A percentile compares a stretch with the other conserved stretches of the same genome.
Conservation (phyloP, 2,888 invertebrate genomes). For the Lumbricus terrestris region DNA sequence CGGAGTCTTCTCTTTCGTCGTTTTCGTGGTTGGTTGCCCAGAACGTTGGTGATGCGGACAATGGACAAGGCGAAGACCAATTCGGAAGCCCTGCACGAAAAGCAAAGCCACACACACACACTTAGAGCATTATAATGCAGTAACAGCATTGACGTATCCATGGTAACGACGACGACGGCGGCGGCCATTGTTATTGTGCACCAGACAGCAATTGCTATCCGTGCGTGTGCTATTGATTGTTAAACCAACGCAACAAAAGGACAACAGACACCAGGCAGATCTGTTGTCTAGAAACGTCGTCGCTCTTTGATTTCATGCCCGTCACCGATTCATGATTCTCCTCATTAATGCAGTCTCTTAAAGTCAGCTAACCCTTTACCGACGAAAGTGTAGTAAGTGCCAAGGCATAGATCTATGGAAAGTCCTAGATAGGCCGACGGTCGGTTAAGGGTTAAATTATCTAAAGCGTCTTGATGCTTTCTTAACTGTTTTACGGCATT, state of each 20-base stretch:
- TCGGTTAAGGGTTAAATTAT: too few relatives aligned
- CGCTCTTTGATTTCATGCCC: neutral
- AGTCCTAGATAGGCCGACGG: too few relatives aligned
- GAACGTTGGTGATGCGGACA: conserved; percentile 10
- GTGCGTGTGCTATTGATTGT: neutral
- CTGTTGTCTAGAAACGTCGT: neutral
- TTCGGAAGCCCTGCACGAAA: neutral
- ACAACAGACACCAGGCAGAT: neutral
- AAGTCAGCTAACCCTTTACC: neutral
- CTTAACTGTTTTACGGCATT: too few relatives aligned
- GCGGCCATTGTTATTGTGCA: neutral
- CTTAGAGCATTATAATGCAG: too few relatives aligned
- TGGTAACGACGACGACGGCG: neutral
- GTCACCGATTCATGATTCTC: neutral
- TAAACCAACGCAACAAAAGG: neutral
- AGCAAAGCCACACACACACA: neutral
- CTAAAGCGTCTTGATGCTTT: neutral
- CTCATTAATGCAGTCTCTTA: neutral
- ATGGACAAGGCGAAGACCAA: conserved; percentile 5
- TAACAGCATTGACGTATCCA: neutral
- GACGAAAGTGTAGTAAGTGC: too few relatives aligned
- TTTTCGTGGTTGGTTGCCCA: neutral
- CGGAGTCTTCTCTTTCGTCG: neutral
- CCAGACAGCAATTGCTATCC: neutral
- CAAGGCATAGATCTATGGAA: too few relatives aligned